Percentiles rank a stretch among this genome's conserved stretches.
These are phyloP conservation scores for Microchirus variegatus DNA, from an alignment of 2,797 vertebrate genomes.

Conservation along the genomic window DNA sequence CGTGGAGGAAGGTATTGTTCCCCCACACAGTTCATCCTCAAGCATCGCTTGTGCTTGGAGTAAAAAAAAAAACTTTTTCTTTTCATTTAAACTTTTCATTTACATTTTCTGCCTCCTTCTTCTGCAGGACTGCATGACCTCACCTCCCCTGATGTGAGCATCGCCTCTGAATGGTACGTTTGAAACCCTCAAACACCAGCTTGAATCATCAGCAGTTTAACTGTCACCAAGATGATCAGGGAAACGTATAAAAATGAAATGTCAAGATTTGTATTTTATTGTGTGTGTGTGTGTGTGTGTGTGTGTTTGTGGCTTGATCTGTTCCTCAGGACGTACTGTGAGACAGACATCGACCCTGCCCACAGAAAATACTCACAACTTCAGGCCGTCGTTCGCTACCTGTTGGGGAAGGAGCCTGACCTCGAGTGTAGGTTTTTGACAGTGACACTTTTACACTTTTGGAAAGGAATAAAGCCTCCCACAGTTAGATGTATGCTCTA, in stretches of 20 bases:
- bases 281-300: not conserved
- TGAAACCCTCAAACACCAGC: too few relatives aligned
- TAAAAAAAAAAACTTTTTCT: too few relatives aligned
- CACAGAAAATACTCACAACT: constrained; percentile 92
- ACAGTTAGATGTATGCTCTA: too few relatives aligned
- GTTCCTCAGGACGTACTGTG: constrained; percentile 91
- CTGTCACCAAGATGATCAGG: not conserved
- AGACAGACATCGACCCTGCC: constrained; percentile 92
- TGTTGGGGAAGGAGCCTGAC: constrained; percentile 88
- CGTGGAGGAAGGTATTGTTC: constrained; percentile 90
- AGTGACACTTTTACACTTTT: not conserved
- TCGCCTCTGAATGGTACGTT: constrained; percentile 91
- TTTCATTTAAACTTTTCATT: not conserved
- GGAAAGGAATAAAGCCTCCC: too few relatives aligned
- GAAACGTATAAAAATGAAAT: not conserved
- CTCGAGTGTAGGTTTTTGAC: constrained; percentile 86
- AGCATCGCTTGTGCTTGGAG: not conserved
- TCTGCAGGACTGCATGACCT: constrained; percentile 90
- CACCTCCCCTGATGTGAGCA: constrained; percentile 89
- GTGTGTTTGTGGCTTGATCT: not conserved
- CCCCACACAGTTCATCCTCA: constrained; percentile 1
- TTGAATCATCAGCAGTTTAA: not conserved
- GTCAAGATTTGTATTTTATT: not conserved
- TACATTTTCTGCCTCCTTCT: not conserved
- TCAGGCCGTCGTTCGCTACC: constrained; percentile 89